Evolutionary conservation across 2,113 vertebrate genomes (phyloP).

Genomic region (Sminthopsis crassicaudata): DNA sequence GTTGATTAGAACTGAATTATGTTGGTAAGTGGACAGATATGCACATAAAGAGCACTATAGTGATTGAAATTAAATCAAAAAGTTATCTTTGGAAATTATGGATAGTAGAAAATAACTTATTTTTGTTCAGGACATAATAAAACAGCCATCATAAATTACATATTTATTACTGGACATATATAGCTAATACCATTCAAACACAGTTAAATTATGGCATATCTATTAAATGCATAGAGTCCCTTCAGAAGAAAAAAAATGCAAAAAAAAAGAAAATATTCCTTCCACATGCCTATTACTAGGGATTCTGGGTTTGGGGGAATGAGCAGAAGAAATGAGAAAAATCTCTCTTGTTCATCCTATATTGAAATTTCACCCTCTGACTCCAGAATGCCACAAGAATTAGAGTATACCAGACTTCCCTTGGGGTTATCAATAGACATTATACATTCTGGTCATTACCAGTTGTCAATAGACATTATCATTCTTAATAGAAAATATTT

Average conservation of each 20-base stretch:
- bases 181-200: not conserved
- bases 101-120: not conserved
- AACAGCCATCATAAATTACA: not conserved
- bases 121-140: not conserved
- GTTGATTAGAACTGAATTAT: not conserved
- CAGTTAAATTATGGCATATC: not conserved
- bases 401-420: not conserved
- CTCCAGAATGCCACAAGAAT: not conserved
- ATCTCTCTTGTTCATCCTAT: not conserved
- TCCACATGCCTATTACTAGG: not conserved
- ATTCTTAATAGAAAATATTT: not conserved
- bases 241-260: not conserved
- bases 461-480: not conserved
- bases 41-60: not conserved
- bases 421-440: not conserved
- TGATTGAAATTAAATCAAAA: not conserved
- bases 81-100: not conserved
- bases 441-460: not conserved
- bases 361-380: not conserved
- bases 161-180: not conserved
- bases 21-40: not conserved
- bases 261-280: not conserved
- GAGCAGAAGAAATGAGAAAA: not conserved
- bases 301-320: not conserved
- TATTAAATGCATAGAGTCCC: not conserved